Evolutionary conservation across 37 sponge, comb jelly and placozoan genomes (phyloP).

Genomic region (Theonella swinhoei): DNA sequence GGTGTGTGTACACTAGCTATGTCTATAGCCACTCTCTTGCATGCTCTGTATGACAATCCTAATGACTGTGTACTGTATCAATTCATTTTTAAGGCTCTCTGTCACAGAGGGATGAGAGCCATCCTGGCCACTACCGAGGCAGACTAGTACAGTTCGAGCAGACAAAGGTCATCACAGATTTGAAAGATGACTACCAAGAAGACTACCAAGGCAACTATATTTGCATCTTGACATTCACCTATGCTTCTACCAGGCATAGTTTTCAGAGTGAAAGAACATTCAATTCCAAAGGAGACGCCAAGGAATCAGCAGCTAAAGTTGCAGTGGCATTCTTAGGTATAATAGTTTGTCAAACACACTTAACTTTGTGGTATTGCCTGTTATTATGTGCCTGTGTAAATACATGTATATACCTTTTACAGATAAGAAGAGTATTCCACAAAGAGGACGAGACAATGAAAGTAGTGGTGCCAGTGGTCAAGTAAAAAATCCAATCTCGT

Average conservation of each 20-base stretch:
- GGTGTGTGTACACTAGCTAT: no score
- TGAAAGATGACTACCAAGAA: not conserved
- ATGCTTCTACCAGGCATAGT: not conserved
- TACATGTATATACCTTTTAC: no score
- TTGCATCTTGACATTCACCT: not conserved
- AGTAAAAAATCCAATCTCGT: not conserved
- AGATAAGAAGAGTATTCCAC: no score
- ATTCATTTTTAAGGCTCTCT: not conserved
- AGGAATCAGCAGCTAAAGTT: not conserved
- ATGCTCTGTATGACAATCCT: no score
- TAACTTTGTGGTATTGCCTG: no score
- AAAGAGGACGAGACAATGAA: no score
- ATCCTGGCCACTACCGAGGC: not conserved
- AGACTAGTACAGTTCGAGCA: not conserved
- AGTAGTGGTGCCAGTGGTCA: no score
- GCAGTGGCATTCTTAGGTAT: not conserved
- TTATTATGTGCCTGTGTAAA: no score
- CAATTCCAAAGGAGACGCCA: slow-evolving; percentile 12
- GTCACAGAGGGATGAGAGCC: not conserved
- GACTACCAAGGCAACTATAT: no score
- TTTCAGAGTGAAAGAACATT: not conserved
- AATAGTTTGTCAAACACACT: no score
- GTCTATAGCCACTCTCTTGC: not conserved
- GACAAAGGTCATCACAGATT: not conserved
- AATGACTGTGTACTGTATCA: no score